A percentile compares a stretch with the other conserved stretches of the same genome.
Conservation (phyloP, 2,888 invertebrate genomes). For the Enchytraeus crypticus region DNA sequence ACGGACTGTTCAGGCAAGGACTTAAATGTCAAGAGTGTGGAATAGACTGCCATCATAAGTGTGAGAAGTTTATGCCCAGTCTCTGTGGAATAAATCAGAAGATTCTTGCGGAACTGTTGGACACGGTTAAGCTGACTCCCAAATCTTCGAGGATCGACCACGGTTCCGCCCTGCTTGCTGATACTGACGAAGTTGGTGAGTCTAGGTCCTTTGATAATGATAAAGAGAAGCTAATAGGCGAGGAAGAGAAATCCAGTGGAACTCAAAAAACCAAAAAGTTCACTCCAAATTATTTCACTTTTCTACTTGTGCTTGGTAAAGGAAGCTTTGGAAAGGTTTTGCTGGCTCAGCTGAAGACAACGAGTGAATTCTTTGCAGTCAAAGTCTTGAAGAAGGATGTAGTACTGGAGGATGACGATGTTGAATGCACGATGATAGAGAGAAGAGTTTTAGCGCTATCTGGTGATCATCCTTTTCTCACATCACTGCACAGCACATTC, state of each 20-base stretch:
- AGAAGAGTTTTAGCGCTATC: constrained; percentile 90
- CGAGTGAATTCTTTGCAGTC: constrained; percentile 81
- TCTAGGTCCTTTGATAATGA: no score
- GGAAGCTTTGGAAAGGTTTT: constrained; percentile 98
- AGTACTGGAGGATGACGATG: constrained; percentile 95
- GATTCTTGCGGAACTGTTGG: constrained; percentile 72
- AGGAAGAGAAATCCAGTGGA: no score
- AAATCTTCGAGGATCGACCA: not conserved
- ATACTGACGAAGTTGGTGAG: no score
- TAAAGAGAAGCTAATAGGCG: no score
- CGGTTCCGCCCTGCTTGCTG: no score
- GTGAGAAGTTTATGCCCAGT: constrained; percentile 93
- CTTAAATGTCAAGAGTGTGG: constrained; percentile 71
- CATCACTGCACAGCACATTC: constrained; percentile 95
- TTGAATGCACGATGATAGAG: constrained; percentile 95
- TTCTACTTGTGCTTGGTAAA: constrained; percentile 94
- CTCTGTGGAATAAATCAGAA: constrained; percentile 97
- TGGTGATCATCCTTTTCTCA: constrained; percentile 91
- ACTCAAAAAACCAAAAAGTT: no score
- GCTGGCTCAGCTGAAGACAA: constrained; percentile 79
- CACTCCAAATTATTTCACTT: constrained; percentile 70
- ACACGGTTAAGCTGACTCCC: constrained; percentile 2
- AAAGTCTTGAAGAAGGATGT: constrained; percentile 98
- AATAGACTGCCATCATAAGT: constrained; percentile 96
- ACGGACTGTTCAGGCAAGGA: constrained; percentile 89